Percentiles rank a stretch among this genome's conserved stretches.
Evolutionary conservation across 92 coral and sea anemone species (phyloP).

Genomic region (Phenganax subtilis): DNA sequence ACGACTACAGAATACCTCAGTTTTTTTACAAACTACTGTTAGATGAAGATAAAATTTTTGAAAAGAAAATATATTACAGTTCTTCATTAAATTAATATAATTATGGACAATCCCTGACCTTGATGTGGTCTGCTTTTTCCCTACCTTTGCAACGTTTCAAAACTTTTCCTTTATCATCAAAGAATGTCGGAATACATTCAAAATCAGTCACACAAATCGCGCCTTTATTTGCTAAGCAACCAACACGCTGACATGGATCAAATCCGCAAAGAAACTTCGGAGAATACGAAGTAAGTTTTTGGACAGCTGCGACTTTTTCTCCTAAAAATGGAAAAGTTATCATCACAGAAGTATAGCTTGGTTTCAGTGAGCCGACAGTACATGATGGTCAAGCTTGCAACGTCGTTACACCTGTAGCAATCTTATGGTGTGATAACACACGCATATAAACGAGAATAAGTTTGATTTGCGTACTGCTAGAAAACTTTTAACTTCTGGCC

Average conservation of each 20-base stretch:
- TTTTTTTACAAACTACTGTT: too few species aligned
- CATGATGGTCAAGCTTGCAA: too few species aligned
- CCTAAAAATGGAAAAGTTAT: too few species aligned
- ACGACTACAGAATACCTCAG: too few species aligned
- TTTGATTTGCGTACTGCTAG: too few species aligned
- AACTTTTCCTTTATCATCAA: slow-evolving; percentile 49
- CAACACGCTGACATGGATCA: slow-evolving; percentile 59
- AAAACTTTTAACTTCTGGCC: neutral
- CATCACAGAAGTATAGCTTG: too few species aligned
- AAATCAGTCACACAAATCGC: slow-evolving; percentile 60
- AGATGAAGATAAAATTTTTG: too few species aligned
- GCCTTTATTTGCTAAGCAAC: slow-evolving; percentile 50
- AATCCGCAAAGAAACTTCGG: slow-evolving; percentile 59
- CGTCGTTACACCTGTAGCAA: too few species aligned
- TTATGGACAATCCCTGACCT: neutral
- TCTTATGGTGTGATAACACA: too few species aligned
- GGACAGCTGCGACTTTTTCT: slow-evolving; percentile 32
- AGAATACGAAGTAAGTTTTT: slow-evolving; percentile 30
- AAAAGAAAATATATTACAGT: too few species aligned
- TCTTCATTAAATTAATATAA: neutral
- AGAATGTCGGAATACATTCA: slow-evolving; percentile 64
- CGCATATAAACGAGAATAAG: neutral
- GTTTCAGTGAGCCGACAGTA: too few species aligned
- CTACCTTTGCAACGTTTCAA: slow-evolving; percentile 53
- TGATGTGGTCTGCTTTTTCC: neutral